Percentiles rank a stretch among this genome's conserved stretches.
Evolutionary conservation across 1,140 invertebrate genomes (phyloP).

Genomic region (Bemisia tabaci): DNA sequence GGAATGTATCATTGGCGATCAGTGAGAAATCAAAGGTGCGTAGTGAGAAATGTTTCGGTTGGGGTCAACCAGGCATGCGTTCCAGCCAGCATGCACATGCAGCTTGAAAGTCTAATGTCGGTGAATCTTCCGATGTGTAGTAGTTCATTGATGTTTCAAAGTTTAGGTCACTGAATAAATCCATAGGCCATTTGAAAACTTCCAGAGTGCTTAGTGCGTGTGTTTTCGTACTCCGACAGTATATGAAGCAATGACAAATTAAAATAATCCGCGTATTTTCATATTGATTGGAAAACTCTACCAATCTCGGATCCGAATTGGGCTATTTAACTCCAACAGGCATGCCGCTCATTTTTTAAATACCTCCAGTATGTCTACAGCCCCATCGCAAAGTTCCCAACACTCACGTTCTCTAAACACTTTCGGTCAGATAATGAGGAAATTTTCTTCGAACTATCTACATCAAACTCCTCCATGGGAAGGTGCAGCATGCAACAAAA

Average conservation of each 20-base stretch:
- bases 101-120: constrained; percentile 60
- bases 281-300: constrained; percentile 46
- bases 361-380: constrained; percentile 43
- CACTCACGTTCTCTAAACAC: constrained; percentile 46
- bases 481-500: not conserved
- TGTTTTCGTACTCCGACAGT: constrained; percentile 58
- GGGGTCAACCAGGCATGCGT: constrained; percentile 37
- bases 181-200: constrained; percentile 42
- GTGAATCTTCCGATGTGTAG: constrained; percentile 69
- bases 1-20: not conserved
- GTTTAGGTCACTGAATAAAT: not conserved
- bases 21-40: not conserved
- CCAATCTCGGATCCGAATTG: constrained; percentile 71
- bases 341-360: constrained; percentile 35
- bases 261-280: constrained; percentile 50
- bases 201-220: too few species aligned
- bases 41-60: not conserved
- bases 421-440: constrained; percentile 42
- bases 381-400: constrained; percentile 53
- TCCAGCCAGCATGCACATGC: constrained; percentile 58
- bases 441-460: constrained; percentile 36
- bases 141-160: constrained; percentile 44
- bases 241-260: constrained; percentile 70
- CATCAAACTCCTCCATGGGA: constrained; percentile 21
- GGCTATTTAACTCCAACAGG: constrained; percentile 69